Base-by-base conservation (phyloP, 2,888 invertebrate genomes). In the Melinaea menophilus region DNA sequence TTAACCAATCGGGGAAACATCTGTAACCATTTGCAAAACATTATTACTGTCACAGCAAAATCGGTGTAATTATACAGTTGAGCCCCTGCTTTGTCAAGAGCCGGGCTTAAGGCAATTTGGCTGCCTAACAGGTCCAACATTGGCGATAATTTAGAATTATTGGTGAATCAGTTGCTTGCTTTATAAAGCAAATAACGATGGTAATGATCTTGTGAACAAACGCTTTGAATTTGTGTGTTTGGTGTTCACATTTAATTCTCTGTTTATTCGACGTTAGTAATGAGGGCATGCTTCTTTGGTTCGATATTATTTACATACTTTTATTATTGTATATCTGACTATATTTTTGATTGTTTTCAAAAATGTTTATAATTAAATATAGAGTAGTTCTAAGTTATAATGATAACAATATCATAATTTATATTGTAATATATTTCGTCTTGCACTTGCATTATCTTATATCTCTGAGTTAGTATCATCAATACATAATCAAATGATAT, bases 1-100 rank as follows among this genome's bases (percentile, higher is more conserved):
- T 62, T 65, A 57, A 56, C 61, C 59, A 51, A 67, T 55, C 62
- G 45, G 56, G 41, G 62, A 56, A 64, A 61, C 66, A 65, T 67
- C 70, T 65, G 70, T 67, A 64, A 60, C 63, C 66, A 68, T 69
- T 70, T 65, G 62, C 67, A 64, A 63, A 65, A 68, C 65, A 68
- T 68, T 68, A 71, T 72, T 69, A 67, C 70, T 65, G 70, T 70
- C 71, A 68, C 65, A 55, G 63, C 63, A 59, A 66, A 72, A 72
- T 71, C 71, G 71, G 66, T 69, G 71, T 74, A 74, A 75, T 75
- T 75, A 75, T 68, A 67, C 63, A 62, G 65, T 67, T 68, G 63
- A 68, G 69, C 67, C 65, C 59, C 62, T 54, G 62, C 66, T 68
- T 67, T 67, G 66, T 59, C 63, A 60, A 55, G 46, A 56, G 59